Base-by-base conservation (phyloP, 2,888 invertebrate genomes). In the Camponotus fellah region DNA sequence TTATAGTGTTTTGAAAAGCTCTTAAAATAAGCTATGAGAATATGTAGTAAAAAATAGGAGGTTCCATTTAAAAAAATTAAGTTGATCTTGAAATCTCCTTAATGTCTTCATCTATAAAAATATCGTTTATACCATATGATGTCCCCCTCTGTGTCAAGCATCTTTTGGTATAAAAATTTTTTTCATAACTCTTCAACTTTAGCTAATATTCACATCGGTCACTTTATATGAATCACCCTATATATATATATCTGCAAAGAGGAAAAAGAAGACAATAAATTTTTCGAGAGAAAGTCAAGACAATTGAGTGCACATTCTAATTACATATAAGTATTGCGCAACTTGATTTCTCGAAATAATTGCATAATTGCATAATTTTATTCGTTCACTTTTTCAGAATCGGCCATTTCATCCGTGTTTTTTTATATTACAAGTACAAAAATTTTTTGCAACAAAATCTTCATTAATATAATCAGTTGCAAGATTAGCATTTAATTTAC, bases 351-450 rank as follows among this genome's bases (percentile, higher is more conserved):
- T 75, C 77, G 71, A 83, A 77, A 68, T 17, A 77, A 26, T 26
- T 26, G 26, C 26, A 26, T 26, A 26, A 89, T 49, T 74, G 75
- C 40, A 82, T 89, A 89, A 88, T 88, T 87, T 79, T 69, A 86
- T 88, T 85, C 62, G 21, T 60, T 62, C 49, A 68, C 26, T 32
- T 14, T 65, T 17, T 32, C 14, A 56, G 43, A 58, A 43, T 71
- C 43, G 32, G 10, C 9, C 43, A 34, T n/a, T 9, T 10, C n/a
- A 26, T 56, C 40, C 56, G 10, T 17, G 34, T 71, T 71, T 46
- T 26, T 14, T 79, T 34, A 56, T 60, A 69, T 69, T 32, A n/a
- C n/a, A n/a, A n/a, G 72, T 37, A 26, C 46, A 60, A 60, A 79
- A 69, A 71, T 53, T 69, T 12, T 46, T 60, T 0, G 43, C 49